Conservation (phyloP, 1,140 invertebrate genomes). For the Pemphigus obesinymphae region DNA sequence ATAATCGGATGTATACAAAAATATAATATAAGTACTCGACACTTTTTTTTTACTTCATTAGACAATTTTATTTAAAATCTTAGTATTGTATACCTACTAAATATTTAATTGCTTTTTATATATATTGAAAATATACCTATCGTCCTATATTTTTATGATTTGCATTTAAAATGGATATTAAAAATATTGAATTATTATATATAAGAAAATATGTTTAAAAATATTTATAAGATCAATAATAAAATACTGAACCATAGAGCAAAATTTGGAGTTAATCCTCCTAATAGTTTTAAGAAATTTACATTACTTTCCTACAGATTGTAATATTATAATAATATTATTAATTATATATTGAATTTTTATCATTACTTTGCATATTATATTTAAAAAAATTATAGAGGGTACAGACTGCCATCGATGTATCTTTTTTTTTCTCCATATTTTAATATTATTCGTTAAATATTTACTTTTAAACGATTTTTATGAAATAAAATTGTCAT, state of each 20-base stretch:
- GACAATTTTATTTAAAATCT: no score
- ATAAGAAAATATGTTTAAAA: not conserved
- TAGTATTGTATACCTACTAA: no score
- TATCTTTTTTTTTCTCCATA: not conserved
- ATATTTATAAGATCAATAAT: no score
- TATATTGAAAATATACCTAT: no score
- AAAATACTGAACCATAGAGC: no score
- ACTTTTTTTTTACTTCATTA: no score
- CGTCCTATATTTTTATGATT: no score
- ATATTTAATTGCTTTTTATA: no score
- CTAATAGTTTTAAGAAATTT: not conserved
- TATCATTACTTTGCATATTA: not conserved
- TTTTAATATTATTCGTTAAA: not conserved
- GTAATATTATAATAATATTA: not conserved
- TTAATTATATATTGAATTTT: not conserved
- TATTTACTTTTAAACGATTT: not conserved
- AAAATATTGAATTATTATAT: not conserved
- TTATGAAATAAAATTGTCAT: not conserved
- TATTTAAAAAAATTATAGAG: not conserved
- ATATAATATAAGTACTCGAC: no score
- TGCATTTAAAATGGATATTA: no score
- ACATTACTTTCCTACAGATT: not conserved
- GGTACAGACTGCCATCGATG: slow-evolving; percentile 5
- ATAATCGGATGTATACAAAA: no score
- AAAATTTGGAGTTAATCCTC: no score